These are phyloP conservation scores for Myiozetetes cayanensis DNA, from an alignment of 2,113 vertebrate species.

Conservation along the genomic window DNA sequence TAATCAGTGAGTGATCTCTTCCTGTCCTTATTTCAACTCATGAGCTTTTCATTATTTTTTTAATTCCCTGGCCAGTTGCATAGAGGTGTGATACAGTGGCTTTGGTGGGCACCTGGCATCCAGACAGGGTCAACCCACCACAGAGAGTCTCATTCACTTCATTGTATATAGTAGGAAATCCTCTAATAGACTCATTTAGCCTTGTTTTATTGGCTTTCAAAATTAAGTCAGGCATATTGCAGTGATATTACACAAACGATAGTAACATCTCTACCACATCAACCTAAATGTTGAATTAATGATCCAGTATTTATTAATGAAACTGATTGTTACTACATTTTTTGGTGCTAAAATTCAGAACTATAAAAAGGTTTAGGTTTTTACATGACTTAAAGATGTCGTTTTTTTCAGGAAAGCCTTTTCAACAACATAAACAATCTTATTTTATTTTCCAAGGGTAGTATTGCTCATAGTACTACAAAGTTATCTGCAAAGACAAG, in stretches of 20 bases:
- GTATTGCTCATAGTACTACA: background rate
- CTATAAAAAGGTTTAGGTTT: background rate
- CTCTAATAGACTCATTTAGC: background rate
- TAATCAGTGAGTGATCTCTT: background rate
- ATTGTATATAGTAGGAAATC: background rate
- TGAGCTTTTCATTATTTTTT: background rate
- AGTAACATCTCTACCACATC: background rate
- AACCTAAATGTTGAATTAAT: background rate
- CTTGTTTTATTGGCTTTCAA: background rate
- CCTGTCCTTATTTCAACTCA: background rate
- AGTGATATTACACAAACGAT: background rate
- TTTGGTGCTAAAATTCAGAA: background rate
- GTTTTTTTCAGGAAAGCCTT: background rate
- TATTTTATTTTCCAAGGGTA: background rate
- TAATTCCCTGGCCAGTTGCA: background rate
- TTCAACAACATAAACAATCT: background rate
- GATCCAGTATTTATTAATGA: background rate
- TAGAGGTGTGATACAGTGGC: background rate
- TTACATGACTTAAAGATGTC: background rate
- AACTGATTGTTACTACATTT: background rate
- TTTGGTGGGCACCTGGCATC: background rate
- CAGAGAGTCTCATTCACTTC: background rate
- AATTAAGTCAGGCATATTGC: background rate
- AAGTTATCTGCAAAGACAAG: background rate
- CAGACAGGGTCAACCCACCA: background rate